phyloP scores from a whole-genome alignment of 2,113 vertebrate species.

The Parus major region DNA sequence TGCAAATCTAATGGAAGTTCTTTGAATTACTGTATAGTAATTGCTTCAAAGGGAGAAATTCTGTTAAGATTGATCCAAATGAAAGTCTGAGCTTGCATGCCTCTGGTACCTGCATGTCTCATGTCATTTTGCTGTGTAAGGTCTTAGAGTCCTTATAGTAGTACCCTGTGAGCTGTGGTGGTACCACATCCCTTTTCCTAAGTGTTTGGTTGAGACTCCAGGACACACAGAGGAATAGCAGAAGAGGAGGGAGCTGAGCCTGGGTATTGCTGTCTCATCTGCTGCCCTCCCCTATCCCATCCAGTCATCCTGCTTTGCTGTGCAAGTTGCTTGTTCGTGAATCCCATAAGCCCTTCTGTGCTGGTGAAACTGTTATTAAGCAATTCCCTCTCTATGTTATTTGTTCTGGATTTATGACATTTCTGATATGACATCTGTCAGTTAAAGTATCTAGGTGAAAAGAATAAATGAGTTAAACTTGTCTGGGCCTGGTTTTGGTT shows the following conservation, averaged over 20 bases:
- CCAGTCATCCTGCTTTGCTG: not conserved
- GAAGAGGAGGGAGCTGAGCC: not conserved
- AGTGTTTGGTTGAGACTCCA: not conserved
- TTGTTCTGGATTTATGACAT: not conserved
- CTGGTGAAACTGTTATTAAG: not conserved
- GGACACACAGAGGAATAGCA: not conserved
- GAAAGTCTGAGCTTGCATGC: not conserved
- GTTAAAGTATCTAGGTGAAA: not conserved
- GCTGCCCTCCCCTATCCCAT: not conserved
- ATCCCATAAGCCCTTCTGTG: not conserved
- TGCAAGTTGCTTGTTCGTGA: not conserved
- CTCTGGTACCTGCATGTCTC: not conserved
- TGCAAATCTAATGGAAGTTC: not conserved
- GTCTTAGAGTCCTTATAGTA: not conserved
- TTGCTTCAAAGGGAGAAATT: not conserved
- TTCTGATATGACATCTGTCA: not conserved
- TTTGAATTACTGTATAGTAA: too few species aligned
- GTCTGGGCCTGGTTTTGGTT: not conserved
- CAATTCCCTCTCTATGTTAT: not conserved
- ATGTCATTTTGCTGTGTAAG: not conserved
- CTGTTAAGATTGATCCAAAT: not conserved
- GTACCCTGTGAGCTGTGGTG: rapidly evolving
- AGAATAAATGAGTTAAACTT: not conserved
- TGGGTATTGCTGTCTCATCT: not conserved
- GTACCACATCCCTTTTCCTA: not conserved